These are phyloP conservation scores for Muricea muricata DNA, from an alignment of 92 coral and sea anemone genomes.

Conservation along the genomic window DNA sequence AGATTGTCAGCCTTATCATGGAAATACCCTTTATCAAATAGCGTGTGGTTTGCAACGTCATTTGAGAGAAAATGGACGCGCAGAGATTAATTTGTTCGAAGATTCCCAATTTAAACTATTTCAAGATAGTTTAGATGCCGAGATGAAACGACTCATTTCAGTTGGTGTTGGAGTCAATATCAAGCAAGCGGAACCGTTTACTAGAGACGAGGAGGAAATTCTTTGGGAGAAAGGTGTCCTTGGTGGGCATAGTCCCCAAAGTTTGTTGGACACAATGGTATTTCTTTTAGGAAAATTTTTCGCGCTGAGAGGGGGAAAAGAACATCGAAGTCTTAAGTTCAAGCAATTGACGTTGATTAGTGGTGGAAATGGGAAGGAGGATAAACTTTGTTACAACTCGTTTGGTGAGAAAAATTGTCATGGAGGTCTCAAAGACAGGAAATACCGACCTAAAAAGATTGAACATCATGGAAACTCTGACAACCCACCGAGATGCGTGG, in stretches of 20 bases:
- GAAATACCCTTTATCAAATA: too few relatives aligned
- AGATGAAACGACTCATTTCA: too few relatives aligned
- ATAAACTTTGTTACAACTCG: conserved; percentile 19
- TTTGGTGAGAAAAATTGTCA: conserved; percentile 12
- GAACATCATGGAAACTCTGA: not conserved
- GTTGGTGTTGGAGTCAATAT: too few relatives aligned
- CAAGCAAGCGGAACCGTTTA: too few relatives aligned
- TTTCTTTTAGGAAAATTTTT: conserved; percentile 29
- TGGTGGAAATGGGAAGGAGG: not conserved
- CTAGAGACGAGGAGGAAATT: too few relatives aligned
- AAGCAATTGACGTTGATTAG: not conserved
- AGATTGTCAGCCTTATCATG: too few relatives aligned
- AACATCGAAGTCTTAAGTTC: conserved; percentile 13
- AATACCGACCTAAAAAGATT: not conserved
- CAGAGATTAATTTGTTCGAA: too few relatives aligned
- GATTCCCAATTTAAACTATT: too few relatives aligned
- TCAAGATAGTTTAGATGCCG: too few relatives aligned
- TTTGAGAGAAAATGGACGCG: too few relatives aligned
- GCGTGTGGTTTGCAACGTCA: too few relatives aligned
- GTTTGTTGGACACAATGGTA: conserved; percentile 23
- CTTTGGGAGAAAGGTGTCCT: too few relatives aligned
- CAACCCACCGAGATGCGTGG: not conserved
- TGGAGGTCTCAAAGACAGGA: not conserved
- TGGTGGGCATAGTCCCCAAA: conserved; percentile 14
- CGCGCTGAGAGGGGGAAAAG: conserved; percentile 35